Conservation (phyloP, 1,140 invertebrate species). For the Mya arenaria region DNA sequence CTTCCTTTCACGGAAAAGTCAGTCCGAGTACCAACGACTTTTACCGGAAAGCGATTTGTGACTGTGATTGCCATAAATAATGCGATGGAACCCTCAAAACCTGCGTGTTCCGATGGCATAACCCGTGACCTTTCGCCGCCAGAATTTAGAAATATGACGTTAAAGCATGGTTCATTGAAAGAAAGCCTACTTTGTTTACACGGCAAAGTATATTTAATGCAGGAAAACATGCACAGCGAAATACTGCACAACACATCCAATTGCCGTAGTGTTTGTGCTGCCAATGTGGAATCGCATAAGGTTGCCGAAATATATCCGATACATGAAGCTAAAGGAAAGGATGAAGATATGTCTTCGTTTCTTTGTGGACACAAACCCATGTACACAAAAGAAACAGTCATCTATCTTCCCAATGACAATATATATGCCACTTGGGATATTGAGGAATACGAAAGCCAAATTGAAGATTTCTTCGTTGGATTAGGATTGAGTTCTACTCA, state of each 20-base stretch:
- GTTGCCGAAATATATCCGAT: neutral
- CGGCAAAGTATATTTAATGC: constrained; percentile 50
- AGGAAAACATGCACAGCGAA: neutral
- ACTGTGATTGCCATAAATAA: constrained; percentile 62
- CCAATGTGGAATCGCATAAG: neutral
- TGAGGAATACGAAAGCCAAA: constrained; percentile 53
- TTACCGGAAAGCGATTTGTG: constrained; percentile 43
- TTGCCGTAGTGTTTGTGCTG: neutral
- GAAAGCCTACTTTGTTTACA: constrained; percentile 41
- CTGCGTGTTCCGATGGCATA: constrained; percentile 62
- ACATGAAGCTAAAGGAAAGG: neutral
- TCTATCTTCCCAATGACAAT: constrained; percentile 55
- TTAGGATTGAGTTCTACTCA: constrained; percentile 19
- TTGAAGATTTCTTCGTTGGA: constrained; percentile 56
- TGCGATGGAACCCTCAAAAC: constrained; percentile 59
- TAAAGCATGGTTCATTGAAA: constrained; percentile 38
- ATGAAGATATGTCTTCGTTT: neutral
- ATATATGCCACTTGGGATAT: constrained; percentile 38
- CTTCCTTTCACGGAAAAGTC: neutral
- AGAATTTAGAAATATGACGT: constrained; percentile 24
- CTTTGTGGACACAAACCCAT: neutral
- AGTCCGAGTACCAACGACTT: constrained; percentile 19
- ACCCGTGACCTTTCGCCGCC: constrained; percentile 47
- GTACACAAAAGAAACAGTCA: neutral
- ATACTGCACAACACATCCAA: neutral